Conservation (phyloP, 2,113 vertebrate genomes). For the Silurus meridionalis region DNA sequence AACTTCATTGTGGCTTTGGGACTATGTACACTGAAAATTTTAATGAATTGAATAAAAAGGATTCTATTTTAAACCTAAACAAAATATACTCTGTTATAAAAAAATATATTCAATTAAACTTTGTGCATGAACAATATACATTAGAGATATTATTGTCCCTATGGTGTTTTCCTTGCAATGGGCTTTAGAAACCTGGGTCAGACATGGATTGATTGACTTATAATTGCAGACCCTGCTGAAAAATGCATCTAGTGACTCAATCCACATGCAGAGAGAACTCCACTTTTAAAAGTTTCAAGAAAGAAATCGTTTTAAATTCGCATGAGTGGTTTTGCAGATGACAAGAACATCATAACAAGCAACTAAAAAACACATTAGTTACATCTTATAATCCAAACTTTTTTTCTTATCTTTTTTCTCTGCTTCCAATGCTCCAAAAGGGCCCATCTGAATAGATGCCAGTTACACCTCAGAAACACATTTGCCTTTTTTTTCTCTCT, state of each 20-base stretch:
- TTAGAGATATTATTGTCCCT: neutral
- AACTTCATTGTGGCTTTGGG: neutral
- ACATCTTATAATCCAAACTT: neutral
- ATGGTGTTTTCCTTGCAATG: neutral
- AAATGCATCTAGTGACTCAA: slow-evolving; percentile 13
- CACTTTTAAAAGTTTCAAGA: slow-evolving; percentile 5
- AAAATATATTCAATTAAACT: neutral
- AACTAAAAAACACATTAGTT: neutral
- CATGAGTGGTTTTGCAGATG: slow-evolving; percentile 23
- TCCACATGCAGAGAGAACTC: neutral
- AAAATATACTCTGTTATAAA: too few species aligned
- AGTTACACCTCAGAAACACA: slow-evolving; percentile 32
- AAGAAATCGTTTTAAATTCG: neutral
- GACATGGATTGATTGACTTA: slow-evolving; percentile 1
- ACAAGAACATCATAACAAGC: slow-evolving; percentile 26
- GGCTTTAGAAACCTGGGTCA: neutral
- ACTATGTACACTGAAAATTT: too few species aligned
- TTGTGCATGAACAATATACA: neutral
- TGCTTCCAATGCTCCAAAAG: slow-evolving; percentile 24
- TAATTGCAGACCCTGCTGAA: slow-evolving; percentile 13
- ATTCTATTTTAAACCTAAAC: neutral
- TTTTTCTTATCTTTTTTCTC: neutral
- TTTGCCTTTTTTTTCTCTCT: slow-evolving; percentile 28
- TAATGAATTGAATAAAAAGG: too few species aligned
- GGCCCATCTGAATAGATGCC: slow-evolving; percentile 1